A percentile compares a stretch with the other conserved stretches of the same genome.
Evolutionary conservation across 2,888 invertebrate genomes (phyloP).

Genomic region (Drosophila eohydei): DNA sequence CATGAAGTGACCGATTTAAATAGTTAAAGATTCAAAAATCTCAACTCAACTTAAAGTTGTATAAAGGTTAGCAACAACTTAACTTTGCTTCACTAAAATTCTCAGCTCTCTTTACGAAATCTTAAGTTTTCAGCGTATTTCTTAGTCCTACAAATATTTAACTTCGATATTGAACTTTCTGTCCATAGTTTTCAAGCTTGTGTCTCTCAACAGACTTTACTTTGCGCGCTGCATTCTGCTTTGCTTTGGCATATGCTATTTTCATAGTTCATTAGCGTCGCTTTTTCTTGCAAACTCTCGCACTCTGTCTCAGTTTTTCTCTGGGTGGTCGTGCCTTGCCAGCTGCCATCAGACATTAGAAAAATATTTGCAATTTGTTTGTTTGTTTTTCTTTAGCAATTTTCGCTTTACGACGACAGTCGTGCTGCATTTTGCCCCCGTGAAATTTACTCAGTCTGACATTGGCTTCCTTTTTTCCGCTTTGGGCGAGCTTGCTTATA

Average conservation of each 20-base stretch:
- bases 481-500: slow-evolving; percentile 1
- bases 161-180: not conserved
- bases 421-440: slow-evolving; percentile 10
- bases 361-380: slow-evolving; percentile 66
- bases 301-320: slow-evolving; percentile 8
- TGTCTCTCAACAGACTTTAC: not conserved
- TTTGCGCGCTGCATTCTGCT: slow-evolving; percentile 27
- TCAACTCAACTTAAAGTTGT: no score
- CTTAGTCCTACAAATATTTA: not conserved
- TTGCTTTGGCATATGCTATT: slow-evolving; percentile 50
- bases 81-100: no score
- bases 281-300: slow-evolving; percentile 1
- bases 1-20: no score
- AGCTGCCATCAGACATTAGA: slow-evolving; percentile 71
- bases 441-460: slow-evolving; percentile 37
- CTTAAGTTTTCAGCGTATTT: not conserved
- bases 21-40: no score
- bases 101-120: not conserved
- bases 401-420: slow-evolving; percentile 20
- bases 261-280: slow-evolving; percentile 68
- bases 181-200: not conserved
- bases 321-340: slow-evolving; percentile 18
- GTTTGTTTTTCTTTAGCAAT: slow-evolving; percentile 26
- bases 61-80: no score
- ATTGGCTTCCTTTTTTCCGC: slow-evolving; percentile 41